Percentiles rank a stretch among this genome's conserved stretches.
Conservation (phyloP, 2,113 vertebrate species). For the Callorhinus ursinus region DNA sequence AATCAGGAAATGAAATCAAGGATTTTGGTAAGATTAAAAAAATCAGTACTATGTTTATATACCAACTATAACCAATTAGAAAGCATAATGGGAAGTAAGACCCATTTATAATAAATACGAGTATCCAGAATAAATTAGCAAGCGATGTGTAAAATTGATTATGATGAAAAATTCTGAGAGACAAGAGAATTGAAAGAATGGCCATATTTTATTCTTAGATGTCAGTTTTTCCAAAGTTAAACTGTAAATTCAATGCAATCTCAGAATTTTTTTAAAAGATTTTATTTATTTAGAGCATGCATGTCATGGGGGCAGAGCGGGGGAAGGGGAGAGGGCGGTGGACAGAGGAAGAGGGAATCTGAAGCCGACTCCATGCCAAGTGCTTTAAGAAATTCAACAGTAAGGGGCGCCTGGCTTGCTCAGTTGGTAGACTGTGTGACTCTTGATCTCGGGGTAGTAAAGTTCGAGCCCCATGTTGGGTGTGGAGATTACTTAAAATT, state of each 20-base stretch:
- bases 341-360: not conserved
- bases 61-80: not conserved
- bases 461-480: not conserved
- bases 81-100: not conserved
- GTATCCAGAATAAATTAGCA: not conserved
- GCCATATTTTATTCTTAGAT: not conserved
- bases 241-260: not conserved
- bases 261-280: not conserved
- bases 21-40: conserved; percentile 92
- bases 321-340: too few species aligned
- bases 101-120: not conserved
- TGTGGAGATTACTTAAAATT: not conserved
- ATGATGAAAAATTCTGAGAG: not conserved
- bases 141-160: not conserved
- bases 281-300: not conserved
- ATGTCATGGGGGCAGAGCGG: not conserved
- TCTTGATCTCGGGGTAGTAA: not conserved
- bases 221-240: not conserved
- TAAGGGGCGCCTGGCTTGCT: not conserved
- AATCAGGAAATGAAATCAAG: conserved; percentile 96
- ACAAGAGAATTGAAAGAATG: not conserved
- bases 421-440: not conserved
- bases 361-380: not conserved
- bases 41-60: not conserved
- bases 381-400: not conserved